Percentiles rank a stretch among this genome's conserved stretches.
These are phyloP conservation scores for Megalops atlanticus DNA, from an alignment of 2,113 vertebrate species.

Conservation along the genomic window DNA sequence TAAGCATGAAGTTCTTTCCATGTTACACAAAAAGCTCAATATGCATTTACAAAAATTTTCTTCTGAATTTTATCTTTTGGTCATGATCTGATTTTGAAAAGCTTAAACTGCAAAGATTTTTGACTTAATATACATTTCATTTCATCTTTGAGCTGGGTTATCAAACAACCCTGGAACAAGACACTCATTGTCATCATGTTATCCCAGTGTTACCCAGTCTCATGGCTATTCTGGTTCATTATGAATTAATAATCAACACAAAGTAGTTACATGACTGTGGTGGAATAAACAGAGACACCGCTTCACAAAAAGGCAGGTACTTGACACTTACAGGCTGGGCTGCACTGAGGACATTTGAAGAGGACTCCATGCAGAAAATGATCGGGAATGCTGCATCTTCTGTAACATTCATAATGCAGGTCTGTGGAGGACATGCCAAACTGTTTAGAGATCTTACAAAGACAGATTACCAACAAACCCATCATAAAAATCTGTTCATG, in stretches of 20 bases:
- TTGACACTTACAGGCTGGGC: conserved; percentile 65
- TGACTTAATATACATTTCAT: no score
- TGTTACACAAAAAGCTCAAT: no score
- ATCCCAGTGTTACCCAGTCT: no score
- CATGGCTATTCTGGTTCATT: background rate
- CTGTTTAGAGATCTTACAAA: background rate
- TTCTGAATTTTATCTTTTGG: no score
- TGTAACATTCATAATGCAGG: conserved; percentile 77
- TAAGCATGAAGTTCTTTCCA: no score
- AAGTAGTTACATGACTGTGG: background rate
- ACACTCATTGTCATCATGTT: no score
- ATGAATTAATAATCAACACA: background rate
- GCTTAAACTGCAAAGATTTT: conserved; percentile 38
- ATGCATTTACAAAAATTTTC: no score
- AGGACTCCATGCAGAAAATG: conserved; percentile 84
- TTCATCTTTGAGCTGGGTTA: no score
- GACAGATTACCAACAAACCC: background rate
- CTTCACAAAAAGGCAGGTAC: background rate
- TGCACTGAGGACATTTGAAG: conserved; percentile 63
- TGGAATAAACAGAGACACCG: background rate
- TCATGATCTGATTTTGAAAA: no score
- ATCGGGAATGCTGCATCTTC: conserved; percentile 22
- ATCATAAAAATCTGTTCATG: no score
- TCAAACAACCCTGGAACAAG: no score
- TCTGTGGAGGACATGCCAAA: conserved; percentile 53